Evolutionary conservation across 2,888 invertebrate genomes (phyloP).

Genomic region (Tenodera sinensis): DNA sequence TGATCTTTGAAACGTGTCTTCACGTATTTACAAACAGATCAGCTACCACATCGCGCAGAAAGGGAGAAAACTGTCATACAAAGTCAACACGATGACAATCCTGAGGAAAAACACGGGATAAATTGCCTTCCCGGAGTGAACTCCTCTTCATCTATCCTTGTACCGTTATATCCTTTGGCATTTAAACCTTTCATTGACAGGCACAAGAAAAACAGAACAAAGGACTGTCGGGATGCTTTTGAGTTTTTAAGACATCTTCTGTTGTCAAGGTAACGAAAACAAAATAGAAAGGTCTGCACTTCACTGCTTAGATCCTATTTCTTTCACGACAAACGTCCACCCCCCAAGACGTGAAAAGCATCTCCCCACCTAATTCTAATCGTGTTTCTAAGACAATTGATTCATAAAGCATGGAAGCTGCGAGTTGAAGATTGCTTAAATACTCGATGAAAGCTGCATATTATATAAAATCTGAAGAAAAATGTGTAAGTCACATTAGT

Average conservation of each 20-base stretch:
- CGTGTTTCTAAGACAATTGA: too few relatives aligned
- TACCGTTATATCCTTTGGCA: not conserved
- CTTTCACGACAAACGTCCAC: not conserved
- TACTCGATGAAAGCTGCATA: too few relatives aligned
- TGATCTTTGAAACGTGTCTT: not conserved
- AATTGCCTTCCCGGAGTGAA: not conserved
- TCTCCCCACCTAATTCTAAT: too few relatives aligned
- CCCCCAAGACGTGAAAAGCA: too few relatives aligned
- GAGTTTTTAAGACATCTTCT: not conserved
- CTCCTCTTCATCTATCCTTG: not conserved
- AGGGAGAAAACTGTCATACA: not conserved
- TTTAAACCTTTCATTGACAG: not conserved
- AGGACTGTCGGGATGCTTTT: not conserved
- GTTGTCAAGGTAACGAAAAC: not conserved
- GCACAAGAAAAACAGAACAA: not conserved
- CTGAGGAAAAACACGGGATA: not conserved
- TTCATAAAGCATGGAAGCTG: too few relatives aligned
- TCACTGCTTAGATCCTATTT: not conserved
- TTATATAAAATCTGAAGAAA: too few relatives aligned
- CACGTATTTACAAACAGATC: not conserved
- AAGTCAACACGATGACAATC: not conserved
- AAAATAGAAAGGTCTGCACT: not conserved
- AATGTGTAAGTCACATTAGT: too few relatives aligned
- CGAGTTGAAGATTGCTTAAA: too few relatives aligned
- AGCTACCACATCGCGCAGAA: not conserved